Conservation (phyloP, 1,140 invertebrate species). For the Tetraneura akinire region DNA sequence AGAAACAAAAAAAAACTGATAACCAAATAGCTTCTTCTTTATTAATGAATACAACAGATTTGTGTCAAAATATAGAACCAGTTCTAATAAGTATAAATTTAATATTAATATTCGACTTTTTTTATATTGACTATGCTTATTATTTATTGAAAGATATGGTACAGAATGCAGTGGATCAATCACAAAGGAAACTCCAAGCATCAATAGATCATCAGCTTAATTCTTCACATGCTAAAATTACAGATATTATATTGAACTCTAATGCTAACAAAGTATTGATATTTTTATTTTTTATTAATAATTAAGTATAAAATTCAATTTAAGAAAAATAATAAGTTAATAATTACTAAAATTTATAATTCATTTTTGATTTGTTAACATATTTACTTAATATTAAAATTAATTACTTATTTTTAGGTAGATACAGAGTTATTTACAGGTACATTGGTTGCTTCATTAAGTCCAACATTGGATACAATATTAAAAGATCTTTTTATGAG, state of each 20-base stretch:
- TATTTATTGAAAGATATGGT: slow-evolving; percentile 1
- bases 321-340: too few species aligned
- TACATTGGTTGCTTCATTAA: slow-evolving; percentile 68
- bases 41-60: background rate
- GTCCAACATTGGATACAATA: slow-evolving; percentile 68
- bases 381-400: too few species aligned
- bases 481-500: slow-evolving; percentile 76
- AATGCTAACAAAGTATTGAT: slow-evolving; percentile 11
- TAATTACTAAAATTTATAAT: too few species aligned
- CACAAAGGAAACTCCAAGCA: background rate
- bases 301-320: too few species aligned
- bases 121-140: too few species aligned
- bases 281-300: too few species aligned
- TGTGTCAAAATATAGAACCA: slow-evolving; percentile 1
- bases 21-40: slow-evolving; percentile 13
- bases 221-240: background rate
- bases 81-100: background rate
- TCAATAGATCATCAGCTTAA: slow-evolving; percentile 3
- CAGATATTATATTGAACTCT: background rate
- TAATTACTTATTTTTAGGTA: slow-evolving; percentile 61
- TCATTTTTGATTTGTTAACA: too few species aligned
- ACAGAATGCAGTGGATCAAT: background rate
- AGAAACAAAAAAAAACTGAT: slow-evolving; percentile 24
- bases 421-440: slow-evolving; percentile 74
- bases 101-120: background rate